Evolutionary conservation across 2,797 vertebrate genomes (phyloP), one percentile per base, ranked within the genome.

Genomic region (Rhadinocentrus ornatus): DNA sequence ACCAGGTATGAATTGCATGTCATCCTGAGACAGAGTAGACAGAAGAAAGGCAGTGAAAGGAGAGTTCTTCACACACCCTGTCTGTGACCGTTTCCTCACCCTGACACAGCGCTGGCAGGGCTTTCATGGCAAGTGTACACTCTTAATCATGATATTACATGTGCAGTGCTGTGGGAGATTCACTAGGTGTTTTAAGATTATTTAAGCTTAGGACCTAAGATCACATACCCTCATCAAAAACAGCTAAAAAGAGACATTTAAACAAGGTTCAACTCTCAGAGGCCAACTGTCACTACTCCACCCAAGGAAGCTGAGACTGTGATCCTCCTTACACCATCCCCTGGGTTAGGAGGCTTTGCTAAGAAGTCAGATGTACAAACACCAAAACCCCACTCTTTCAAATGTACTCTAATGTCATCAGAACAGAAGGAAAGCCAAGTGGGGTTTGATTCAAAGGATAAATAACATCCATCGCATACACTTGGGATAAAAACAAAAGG

Each of bases 11-110:
- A 91, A 88, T 92, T 89, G 88, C 90, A 89, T 91, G 91, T 91
- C 89, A 91, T 84, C 89, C 83, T 73, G 86, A 92, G 89, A 91
- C 89, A 82, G 81, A 92, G 91, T 82, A 94, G 95, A 94, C 94
- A 95, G 95, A 95, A 94, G 87, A 91, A 89, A 89, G 86, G 87
- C 83, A 34, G 82, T 88, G 81, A 92, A 91, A 91, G 89, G 78
- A 83, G 87, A 92, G 84, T 88, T 86, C 84, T 92, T 90, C 87
- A 89, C 90, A 91, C 89, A 90, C 89, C 88, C 91, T 89, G 90
- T 93, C 91, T 92, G 91, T 93, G 93, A 93, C 92, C 91, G 92
- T 81, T 90, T 89, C 78, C 89, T 91, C 91, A 93, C 92, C 92
- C 90, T 89, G 86, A 87, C 90, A 85, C 75, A 60, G 78, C 18